phyloP scores from a whole-genome alignment of 1,140 invertebrate genomes.

The Drosophila albomicans region DNA sequence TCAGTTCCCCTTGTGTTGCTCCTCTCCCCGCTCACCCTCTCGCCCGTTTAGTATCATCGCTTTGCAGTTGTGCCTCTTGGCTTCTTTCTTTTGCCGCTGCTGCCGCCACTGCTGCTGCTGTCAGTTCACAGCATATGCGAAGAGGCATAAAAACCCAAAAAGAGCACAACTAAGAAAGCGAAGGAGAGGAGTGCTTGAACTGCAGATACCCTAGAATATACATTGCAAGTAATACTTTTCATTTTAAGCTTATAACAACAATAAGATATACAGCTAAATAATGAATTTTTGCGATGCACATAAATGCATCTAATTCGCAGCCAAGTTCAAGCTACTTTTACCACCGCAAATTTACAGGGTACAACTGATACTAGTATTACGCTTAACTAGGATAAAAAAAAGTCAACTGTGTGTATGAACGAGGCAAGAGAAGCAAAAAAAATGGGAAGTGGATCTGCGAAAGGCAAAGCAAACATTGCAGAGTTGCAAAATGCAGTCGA shows the following conservation, averaged over 20 bases:
- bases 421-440: not conserved
- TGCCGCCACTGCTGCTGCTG: slow-evolving; percentile 7
- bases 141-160: slow-evolving; percentile 44
- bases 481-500: slow-evolving; percentile 58
- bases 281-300: not conserved
- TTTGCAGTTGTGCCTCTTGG: slow-evolving; percentile 19
- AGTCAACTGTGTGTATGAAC: slow-evolving; percentile 9
- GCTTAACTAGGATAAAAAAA: slow-evolving; percentile 20
- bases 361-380: slow-evolving; percentile 23
- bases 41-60: not conserved
- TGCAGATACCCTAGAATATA: slow-evolving; percentile 1
- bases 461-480: slow-evolving; percentile 56
- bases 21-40: not conserved
- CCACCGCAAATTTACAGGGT: slow-evolving; percentile 8
- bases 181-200: not conserved
- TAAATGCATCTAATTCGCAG: not conserved
- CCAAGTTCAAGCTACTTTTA: not conserved
- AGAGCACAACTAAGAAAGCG: slow-evolving; percentile 13
- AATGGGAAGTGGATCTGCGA: slow-evolving; percentile 25
- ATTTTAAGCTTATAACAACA: not conserved
- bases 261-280: not conserved
- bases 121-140: slow-evolving; percentile 33
- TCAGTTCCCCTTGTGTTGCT: slow-evolving; percentile 26
- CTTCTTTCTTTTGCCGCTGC: slow-evolving; percentile 13
- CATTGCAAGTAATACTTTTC: not conserved